Base-by-base conservation (phyloP, 2,113 vertebrate species). In the Hippocampus abdominalis region DNA sequence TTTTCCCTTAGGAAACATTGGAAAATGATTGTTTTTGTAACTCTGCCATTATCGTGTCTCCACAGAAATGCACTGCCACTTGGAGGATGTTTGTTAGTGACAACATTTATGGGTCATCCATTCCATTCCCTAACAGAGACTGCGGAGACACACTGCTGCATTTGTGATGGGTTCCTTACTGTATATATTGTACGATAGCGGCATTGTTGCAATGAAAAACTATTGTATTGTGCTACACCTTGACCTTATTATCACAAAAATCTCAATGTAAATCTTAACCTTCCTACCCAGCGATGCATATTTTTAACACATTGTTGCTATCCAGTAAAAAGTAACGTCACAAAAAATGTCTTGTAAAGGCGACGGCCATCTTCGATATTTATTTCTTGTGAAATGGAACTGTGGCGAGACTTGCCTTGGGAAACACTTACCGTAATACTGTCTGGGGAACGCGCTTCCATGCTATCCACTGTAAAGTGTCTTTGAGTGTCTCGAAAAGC, bases 11-110 rank as follows among this genome's bases (percentile, higher is more conserved):
- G 69, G 64, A 77, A 84, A 77, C 68, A 73, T 36, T 53, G 54
- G 54, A 46, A 63, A 42, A 40, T 62, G 74, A 66, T 64, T 75
- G 71, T 66, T 79, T 83, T 70, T 32, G 74, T 42, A 54, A 70
- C 72, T 69, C 18, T 64, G 63, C 40, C 56, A 42, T 54, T 49
- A 75, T 74, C 67, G 68, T 64, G 72, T 71, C 65, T 44, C 62
- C 66, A 63, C 70, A 60, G 72, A 59, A 76, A 59, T 70, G 44
- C 44, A 40, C 2, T 6, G 62, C 36, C 29, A 42, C 71, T 75
- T 32, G 27, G 27, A 60, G 29, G 57, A 60, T 32, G 29, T 60
- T 32, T 36, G 23, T 23, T 23, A 12, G 21, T 54, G 57, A 60
- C 57, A 60, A 51, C 27, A 32, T 25, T 60, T 60, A 18, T 18